Conservation (phyloP, 2,797 vertebrate species). For the Hypotaenidia philippensis region DNA sequence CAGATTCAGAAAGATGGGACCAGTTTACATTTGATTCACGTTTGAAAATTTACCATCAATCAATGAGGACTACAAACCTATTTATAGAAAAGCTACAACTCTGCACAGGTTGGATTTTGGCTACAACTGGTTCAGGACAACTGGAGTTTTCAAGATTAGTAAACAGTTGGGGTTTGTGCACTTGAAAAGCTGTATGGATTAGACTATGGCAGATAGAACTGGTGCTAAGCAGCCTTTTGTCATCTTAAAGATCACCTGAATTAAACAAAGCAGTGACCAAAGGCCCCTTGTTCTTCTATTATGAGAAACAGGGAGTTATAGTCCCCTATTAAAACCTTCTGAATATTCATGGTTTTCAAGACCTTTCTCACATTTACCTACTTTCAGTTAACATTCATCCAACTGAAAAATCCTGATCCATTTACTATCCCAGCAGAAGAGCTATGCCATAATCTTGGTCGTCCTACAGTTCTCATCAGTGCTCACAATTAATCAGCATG, state of each 20-base stretch:
- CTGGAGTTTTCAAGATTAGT: background rate
- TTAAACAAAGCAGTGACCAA: background rate
- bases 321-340: background rate
- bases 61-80: background rate
- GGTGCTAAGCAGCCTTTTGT: background rate
- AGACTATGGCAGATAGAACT: background rate
- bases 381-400: background rate
- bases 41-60: background rate
- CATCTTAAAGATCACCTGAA: background rate
- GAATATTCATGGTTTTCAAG: background rate
- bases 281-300: background rate
- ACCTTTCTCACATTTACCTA: background rate
- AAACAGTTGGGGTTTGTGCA: background rate
- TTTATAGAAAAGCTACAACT: background rate
- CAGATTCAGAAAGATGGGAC: background rate
- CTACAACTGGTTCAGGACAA: background rate
- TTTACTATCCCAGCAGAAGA: background rate
- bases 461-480: background rate
- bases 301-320: background rate
- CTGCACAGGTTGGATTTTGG: background rate
- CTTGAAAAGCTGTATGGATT: background rate
- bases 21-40: background rate
- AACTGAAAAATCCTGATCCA: background rate
- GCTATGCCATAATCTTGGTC: background rate
- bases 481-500: background rate